Evolutionary conservation across 2,797 vertebrate genomes (phyloP), one percentile per base, ranked within the genome.

Genomic region (Triplophysa yarkandensis): DNA sequence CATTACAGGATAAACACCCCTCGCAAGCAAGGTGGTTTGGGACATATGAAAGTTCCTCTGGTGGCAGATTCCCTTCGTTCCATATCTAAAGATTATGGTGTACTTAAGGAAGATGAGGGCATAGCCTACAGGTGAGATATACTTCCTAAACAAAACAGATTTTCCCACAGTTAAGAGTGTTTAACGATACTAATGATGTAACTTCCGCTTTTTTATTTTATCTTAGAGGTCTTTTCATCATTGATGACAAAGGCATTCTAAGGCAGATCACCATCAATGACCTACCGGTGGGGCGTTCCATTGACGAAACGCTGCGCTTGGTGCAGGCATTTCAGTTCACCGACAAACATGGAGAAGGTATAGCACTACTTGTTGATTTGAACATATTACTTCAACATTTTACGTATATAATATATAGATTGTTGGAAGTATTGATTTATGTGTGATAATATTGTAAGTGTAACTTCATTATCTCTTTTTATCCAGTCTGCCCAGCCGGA

Each of bases 321-420:
- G 96, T 99, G 74, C 98, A 99, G 87, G 97, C 96, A 23, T 99
- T 99, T 94, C 96, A 99, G 89, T 98, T 97, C 81, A 98, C 97
- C 11, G 97, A 98, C 87, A 95, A 98, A 77, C 92, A 97, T 30
- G 98, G 97, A 86, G 98, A 99, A 95, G 98, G 98, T 98, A 86
- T 25, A 34, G 48, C 5, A 46, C 7, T 67, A 1, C 14, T 17
- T 44, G 34, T 32, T 23, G 8, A 30, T 55, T 66, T 58, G 11
- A 34, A 21, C 17, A 4, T 57, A 14, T 5, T 28, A 2, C 6
- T 3, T 9, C n/a, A n/a, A n/a, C n/a, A n/a, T n/a, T n/a, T n/a
- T n/a, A n/a, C n/a, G n/a, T n/a, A n/a, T n/a, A n/a, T n/a, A n/a
- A n/a, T n/a, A n/a, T n/a, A n/a, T n/a, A n/a, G n/a, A 46, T 46